Conservation (phyloP, 2,888 invertebrate species). For the Torymus aiolomorphi region DNA sequence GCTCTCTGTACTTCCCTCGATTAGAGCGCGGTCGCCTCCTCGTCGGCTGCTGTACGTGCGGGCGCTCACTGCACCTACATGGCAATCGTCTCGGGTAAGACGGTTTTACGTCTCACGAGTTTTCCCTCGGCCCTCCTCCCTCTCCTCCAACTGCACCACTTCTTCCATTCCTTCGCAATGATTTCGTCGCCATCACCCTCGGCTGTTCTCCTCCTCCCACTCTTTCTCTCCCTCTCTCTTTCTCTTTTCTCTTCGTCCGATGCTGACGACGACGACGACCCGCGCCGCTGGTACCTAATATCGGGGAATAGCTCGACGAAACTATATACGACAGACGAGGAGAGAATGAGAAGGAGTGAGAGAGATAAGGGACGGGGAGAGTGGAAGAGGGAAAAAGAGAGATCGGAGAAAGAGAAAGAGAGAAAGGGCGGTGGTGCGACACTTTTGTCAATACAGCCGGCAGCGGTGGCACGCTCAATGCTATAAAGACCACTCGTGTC, state of each 20-base stretch:
- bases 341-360: conserved; percentile 14
- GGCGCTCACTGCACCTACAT: conserved; percentile 45
- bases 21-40: conserved; percentile 56
- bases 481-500: conserved; percentile 80
- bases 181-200: conserved; percentile 76
- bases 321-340: conserved; percentile 69
- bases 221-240: conserved; percentile 54
- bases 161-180: conserved; percentile 76
- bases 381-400: conserved; percentile 31
- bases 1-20: conserved; percentile 56
- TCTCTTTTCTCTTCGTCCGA: conserved; percentile 14
- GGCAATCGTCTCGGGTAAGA: conserved; percentile 61
- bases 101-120: conserved; percentile 72
- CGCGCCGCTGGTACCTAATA: conserved; percentile 72
- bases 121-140: conserved; percentile 48
- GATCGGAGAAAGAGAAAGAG: conserved; percentile 45
- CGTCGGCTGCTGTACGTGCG: conserved; percentile 19
- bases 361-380: conserved; percentile 43
- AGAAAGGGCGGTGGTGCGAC: conserved; percentile 70
- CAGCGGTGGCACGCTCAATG: conserved; percentile 66
- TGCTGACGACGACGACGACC: conserved; percentile 55
- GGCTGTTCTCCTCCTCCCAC: conserved; percentile 58
- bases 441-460: conserved; percentile 78
- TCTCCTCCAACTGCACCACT: conserved; percentile 73
- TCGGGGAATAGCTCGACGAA: conserved; percentile 74